phyloP scores from a whole-genome alignment of 1,140 invertebrate genomes.

The Euura lappo region DNA sequence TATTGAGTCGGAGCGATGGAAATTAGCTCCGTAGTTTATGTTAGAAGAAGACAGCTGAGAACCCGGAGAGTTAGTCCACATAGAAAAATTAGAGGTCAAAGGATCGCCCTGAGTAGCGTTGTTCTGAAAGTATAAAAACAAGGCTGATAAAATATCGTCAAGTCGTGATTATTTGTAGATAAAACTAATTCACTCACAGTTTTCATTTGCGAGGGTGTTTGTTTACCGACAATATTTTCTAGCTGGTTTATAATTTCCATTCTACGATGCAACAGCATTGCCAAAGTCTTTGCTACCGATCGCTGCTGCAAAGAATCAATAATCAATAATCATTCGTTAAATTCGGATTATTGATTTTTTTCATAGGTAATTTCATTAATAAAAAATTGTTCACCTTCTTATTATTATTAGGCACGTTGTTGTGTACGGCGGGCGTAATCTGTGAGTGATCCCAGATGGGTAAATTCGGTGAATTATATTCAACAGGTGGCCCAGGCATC shows the following conservation, averaged over 20 bases:
- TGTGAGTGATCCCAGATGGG: slow-evolving; percentile 53
- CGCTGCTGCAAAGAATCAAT: slow-evolving; percentile 50
- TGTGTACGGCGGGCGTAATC: slow-evolving; percentile 42
- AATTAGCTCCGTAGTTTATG: slow-evolving; percentile 59
- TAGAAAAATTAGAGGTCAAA: slow-evolving; percentile 53
- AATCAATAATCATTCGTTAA: not conserved
- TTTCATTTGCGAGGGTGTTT: slow-evolving; percentile 56
- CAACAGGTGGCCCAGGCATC: slow-evolving; percentile 45
- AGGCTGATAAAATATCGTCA: slow-evolving; percentile 11
- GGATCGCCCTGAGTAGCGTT: slow-evolving; percentile 52
- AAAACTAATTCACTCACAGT: slow-evolving; percentile 34
- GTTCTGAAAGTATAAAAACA: slow-evolving; percentile 39
- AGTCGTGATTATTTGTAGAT: not conserved
- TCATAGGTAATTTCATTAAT: not conserved
- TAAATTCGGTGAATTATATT: slow-evolving; percentile 47
- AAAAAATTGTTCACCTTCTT: slow-evolving; percentile 44
- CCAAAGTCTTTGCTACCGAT: slow-evolving; percentile 64
- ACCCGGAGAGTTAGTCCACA: slow-evolving; percentile 53
- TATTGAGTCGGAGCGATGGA: slow-evolving; percentile 69
- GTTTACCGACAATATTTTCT: slow-evolving; percentile 68
- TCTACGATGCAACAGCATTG: slow-evolving; percentile 69
- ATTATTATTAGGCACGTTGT: slow-evolving; percentile 41
- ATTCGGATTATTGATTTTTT: not conserved
- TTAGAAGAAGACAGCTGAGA: slow-evolving; percentile 51
- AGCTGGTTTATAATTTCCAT: slow-evolving; percentile 72